phyloP scores from a whole-genome alignment of 2,113 vertebrate species.

The Tragelaphus scriptus region DNA sequence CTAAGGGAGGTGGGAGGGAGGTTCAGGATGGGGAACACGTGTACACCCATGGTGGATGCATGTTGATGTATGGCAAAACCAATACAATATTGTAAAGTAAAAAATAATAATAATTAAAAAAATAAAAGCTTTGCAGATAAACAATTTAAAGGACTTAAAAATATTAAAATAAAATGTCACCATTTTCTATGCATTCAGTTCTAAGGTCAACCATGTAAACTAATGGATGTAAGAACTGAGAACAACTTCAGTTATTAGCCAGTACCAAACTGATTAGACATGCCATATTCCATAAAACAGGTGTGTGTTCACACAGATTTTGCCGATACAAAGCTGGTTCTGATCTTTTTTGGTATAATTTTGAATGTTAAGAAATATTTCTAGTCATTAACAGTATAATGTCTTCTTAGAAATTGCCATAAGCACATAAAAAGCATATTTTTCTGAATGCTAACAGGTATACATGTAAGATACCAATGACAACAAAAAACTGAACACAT shows the following conservation, averaged over 20 bases:
- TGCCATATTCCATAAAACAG: not conserved
- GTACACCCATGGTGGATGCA: fast-evolving
- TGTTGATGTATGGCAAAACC: too few relatives aligned
- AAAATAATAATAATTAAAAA: too few relatives aligned
- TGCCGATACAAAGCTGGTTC: not conserved
- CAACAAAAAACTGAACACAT: not conserved
- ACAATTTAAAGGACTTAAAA: not conserved
- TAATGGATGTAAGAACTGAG: not conserved
- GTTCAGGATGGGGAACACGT: too few relatives aligned
- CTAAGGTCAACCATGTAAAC: not conserved
- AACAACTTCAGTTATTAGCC: not conserved
- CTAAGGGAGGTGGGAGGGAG: too few relatives aligned
- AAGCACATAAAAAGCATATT: not conserved
- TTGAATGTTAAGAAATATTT: not conserved
- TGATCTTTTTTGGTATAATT: not conserved
- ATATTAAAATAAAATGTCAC: not conserved
- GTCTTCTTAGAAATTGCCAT: not conserved
- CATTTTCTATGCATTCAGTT: not conserved
- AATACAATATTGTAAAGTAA: too few relatives aligned
- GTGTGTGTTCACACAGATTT: not conserved
- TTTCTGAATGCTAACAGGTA: not conserved
- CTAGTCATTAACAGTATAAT: not conserved
- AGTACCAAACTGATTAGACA: not conserved
- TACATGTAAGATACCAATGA: not conserved
- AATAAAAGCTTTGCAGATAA: not conserved